phyloP scores from a whole-genome alignment of 2,888 invertebrate genomes.

The Tipula vernalis region DNA sequence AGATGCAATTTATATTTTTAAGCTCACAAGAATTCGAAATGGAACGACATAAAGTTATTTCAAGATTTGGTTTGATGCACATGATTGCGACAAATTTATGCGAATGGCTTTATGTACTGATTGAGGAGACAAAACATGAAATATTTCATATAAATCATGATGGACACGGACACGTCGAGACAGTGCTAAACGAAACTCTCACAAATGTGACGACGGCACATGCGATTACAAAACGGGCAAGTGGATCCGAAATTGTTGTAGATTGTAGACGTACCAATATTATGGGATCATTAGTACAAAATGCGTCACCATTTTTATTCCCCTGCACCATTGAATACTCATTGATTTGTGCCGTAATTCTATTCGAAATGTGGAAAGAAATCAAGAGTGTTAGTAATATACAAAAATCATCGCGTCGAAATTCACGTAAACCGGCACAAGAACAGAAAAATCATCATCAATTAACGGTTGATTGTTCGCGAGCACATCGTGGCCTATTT shows the following conservation, averaged over 20 bases:
- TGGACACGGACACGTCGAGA: background rate
- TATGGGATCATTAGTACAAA: slow-evolving; percentile 47
- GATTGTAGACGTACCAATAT: slow-evolving; percentile 43
- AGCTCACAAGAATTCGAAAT: slow-evolving; percentile 57
- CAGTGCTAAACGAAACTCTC: background rate
- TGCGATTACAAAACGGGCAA: slow-evolving; percentile 16
- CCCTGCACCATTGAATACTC: slow-evolving; percentile 77
- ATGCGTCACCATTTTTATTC: slow-evolving; percentile 58
- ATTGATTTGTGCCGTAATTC: slow-evolving; percentile 67
- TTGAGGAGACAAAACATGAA: slow-evolving; percentile 71
- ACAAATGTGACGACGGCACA: background rate
- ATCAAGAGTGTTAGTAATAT: slow-evolving; percentile 30
- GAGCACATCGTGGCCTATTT: slow-evolving; percentile 59
- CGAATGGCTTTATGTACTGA: slow-evolving; percentile 72
- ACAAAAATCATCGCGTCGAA: slow-evolving; percentile 19
- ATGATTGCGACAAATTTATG: slow-evolving; percentile 80
- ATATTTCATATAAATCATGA: slow-evolving; percentile 49
- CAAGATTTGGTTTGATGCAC: slow-evolving; percentile 79
- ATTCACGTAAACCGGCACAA: slow-evolving; percentile 11
- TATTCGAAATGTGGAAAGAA: slow-evolving; percentile 78
- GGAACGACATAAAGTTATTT: slow-evolving; percentile 47
- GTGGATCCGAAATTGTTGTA: slow-evolving; percentile 16
- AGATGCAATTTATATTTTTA: slow-evolving; percentile 81
- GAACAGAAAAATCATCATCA: slow-evolving; percentile 34
- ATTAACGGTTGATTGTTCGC: slow-evolving; percentile 62